Conservation (phyloP, 2,888 invertebrate genomes). For the Magallana nippona region DNA sequence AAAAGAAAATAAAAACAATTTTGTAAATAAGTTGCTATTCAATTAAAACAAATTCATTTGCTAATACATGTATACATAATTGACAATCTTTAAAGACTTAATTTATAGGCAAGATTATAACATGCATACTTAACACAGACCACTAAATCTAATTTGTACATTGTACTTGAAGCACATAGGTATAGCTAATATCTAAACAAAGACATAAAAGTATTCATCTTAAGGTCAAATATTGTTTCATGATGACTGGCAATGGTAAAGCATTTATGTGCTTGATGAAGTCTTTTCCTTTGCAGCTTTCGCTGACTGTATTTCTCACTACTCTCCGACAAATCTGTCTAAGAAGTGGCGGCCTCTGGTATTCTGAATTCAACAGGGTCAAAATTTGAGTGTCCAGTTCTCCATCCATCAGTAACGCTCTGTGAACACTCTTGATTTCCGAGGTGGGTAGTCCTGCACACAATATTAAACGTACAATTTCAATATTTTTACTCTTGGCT, state of each 20-base stretch:
- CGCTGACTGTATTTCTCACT: constrained; percentile 63
- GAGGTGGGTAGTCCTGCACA: constrained; percentile 67
- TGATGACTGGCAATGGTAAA: constrained; percentile 67
- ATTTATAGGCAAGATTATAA: too few species aligned
- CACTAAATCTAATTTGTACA: too few species aligned
- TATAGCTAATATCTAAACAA: background rate
- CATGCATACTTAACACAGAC: too few species aligned
- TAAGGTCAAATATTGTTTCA: constrained; percentile 66
- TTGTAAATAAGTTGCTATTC: too few species aligned
- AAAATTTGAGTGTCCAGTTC: constrained; percentile 63
- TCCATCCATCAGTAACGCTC: constrained; percentile 64
- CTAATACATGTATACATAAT: too few species aligned
- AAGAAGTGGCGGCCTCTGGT: constrained; percentile 65
- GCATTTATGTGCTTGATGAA: constrained; percentile 65
- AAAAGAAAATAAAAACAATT: too few species aligned
- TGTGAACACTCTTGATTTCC: constrained; percentile 69
- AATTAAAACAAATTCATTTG: too few species aligned
- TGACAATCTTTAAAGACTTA: too few species aligned
- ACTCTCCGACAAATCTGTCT: constrained; percentile 69
- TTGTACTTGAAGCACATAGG: too few species aligned
- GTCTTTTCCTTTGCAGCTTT: constrained; percentile 66
- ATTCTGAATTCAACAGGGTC: constrained; percentile 65
- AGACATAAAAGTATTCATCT: background rate
- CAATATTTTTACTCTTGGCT: constrained; percentile 70
- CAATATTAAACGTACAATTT: constrained; percentile 69